Conservation (phyloP, 2,888 invertebrate species). For the Tenthredo distinguenda region DNA sequence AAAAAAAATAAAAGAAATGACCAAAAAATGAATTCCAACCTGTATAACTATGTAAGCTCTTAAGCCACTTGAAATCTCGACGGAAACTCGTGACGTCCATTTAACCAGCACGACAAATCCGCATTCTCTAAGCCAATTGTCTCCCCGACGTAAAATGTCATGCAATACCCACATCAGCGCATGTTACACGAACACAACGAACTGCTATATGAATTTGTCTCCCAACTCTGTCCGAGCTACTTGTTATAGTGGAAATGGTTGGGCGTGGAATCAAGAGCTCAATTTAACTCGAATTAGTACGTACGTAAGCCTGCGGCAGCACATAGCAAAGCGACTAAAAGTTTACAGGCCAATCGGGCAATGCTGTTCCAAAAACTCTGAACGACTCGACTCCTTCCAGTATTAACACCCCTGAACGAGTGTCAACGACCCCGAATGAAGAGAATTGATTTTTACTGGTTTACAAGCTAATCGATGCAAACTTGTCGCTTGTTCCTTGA, state of each 20-base stretch:
- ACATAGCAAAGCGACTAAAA: neutral
- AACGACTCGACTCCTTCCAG: neutral
- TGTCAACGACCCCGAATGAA: neutral
- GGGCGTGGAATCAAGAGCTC: neutral
- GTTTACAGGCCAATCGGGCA: neutral
- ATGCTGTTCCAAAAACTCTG: neutral
- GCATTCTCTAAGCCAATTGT: neutral
- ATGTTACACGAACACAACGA: neutral
- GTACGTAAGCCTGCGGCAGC: neutral
- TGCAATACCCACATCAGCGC: neutral
- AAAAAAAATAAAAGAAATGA: too few species aligned
- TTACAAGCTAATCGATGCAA: neutral
- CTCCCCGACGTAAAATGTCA: neutral
- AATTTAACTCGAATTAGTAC: constrained; percentile 13
- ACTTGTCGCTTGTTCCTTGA: neutral
- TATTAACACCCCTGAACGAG: neutral
- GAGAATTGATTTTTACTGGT: neutral
- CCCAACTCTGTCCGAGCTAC: neutral
- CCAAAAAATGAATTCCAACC: too few species aligned
- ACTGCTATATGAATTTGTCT: neutral
- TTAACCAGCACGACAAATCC: neutral
- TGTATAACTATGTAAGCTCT: neutral
- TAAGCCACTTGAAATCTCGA: neutral
- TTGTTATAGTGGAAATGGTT: neutral
- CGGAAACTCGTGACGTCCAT: neutral